phyloP scores from a whole-genome alignment of 2,113 vertebrate genomes.

The Larimichthys polyactis region DNA sequence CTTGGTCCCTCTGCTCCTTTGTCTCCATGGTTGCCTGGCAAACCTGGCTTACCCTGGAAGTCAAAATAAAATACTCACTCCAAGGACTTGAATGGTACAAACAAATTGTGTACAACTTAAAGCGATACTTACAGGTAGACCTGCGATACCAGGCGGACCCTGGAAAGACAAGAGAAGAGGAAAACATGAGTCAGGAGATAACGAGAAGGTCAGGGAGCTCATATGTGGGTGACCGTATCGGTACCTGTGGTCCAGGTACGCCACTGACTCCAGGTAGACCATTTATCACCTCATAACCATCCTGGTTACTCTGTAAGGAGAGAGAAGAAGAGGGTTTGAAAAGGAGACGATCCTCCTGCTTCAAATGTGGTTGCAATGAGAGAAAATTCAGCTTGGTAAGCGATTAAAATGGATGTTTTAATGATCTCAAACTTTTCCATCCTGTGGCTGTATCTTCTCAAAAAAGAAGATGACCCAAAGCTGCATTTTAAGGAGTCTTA shows the following conservation, averaged over 20 bases:
- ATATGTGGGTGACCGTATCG: no score
- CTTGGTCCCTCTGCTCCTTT: constrained; percentile 82
- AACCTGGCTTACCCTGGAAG: constrained; percentile 78
- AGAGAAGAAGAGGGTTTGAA: neutral
- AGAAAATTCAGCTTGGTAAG: no score
- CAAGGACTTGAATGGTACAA: neutral
- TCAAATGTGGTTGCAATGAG: no score
- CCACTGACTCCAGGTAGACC: constrained; percentile 74
- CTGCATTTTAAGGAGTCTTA: no score
- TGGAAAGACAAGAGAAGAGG: constrained; percentile 44
- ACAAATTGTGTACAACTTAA: neutral
- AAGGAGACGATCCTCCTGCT: no score
- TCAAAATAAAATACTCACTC: neutral
- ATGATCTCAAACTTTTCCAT: no score
- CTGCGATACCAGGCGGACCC: constrained; percentile 81
- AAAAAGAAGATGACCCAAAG: no score
- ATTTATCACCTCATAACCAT: constrained; percentile 76
- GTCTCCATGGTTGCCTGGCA: constrained; percentile 76
- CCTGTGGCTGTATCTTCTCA: no score
- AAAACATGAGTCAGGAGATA: neutral
- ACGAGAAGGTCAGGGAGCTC: neutral
- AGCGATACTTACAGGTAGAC: constrained; percentile 77
- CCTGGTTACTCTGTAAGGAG: constrained; percentile 80
- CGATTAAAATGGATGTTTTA: no score
- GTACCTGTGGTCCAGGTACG: constrained; percentile 87